Conservation (phyloP, 2,888 invertebrate species). For the Drosophila meridiana region DNA sequence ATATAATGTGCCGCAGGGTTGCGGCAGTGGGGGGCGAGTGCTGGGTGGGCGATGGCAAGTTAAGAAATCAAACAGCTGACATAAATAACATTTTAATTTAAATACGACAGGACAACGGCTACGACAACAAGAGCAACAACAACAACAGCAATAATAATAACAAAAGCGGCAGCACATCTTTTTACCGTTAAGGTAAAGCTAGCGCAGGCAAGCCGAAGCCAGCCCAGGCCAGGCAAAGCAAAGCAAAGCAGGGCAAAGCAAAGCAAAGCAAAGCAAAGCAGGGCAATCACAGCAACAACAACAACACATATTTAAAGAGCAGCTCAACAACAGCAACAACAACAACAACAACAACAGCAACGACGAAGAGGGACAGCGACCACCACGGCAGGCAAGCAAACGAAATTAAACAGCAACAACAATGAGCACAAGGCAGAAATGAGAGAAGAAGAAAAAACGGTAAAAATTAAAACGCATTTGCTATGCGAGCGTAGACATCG, state of each 20-base stretch:
- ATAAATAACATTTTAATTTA: constrained; percentile 80
- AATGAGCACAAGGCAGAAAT: constrained; percentile 30
- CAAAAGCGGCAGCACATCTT: constrained; percentile 61
- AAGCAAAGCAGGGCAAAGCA: background rate
- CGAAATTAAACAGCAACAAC: constrained; percentile 71
- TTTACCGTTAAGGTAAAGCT: constrained; percentile 74
- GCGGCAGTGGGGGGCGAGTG: constrained; percentile 11
- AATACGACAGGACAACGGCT: constrained; percentile 72
- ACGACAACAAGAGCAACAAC: constrained; percentile 19
- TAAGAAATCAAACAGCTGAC: constrained; percentile 80
- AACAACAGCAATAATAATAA: constrained; percentile 34
- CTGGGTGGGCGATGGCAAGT: constrained; percentile 51
- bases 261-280: background rate
- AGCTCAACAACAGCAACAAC: constrained; percentile 41
- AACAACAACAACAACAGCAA: constrained; percentile 16
- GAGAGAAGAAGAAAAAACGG: constrained; percentile 8
- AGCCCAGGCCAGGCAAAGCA: background rate
- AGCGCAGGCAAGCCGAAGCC: constrained; percentile 1
- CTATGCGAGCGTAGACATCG: background rate
- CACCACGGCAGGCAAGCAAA: constrained; percentile 64
- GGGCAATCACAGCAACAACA: constrained; percentile 33
- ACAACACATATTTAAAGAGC: constrained; percentile 74
- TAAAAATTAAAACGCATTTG: constrained; percentile 24
- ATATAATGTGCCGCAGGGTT: constrained; percentile 52
- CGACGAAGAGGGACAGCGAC: constrained; percentile 23